phyloP scores from a whole-genome alignment of 2,113 vertebrate genomes.

The Engystomops pustulosus region DNA sequence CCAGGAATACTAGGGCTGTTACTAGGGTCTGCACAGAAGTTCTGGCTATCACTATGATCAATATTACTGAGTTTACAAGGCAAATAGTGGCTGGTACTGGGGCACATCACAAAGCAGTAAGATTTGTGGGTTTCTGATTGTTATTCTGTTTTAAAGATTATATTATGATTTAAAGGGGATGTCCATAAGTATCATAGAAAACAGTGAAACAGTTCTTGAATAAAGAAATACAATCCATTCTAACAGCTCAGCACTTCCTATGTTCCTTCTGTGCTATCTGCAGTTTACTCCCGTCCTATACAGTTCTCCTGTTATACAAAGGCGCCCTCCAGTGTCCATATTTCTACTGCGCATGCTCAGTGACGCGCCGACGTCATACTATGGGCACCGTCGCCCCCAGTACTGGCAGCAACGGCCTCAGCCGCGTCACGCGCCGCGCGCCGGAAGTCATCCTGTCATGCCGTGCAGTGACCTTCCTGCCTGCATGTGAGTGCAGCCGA shows the following conservation, averaged over 20 bases:
- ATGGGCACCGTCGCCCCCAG: not conserved
- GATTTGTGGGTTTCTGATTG: too few relatives aligned
- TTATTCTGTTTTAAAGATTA: too few relatives aligned
- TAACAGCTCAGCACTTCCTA: not conserved
- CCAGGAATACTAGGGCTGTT: too few relatives aligned
- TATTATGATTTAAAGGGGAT: not conserved
- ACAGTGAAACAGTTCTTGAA: not conserved
- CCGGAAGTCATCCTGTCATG: slow-evolving; percentile 18
- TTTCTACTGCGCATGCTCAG: not conserved
- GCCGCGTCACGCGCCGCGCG: not conserved
- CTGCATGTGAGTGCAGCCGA: not conserved
- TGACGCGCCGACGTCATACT: not conserved
- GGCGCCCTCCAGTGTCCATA: not conserved
- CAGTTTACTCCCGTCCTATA: not conserved
- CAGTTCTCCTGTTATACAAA: not conserved
- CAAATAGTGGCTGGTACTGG: too few relatives aligned
- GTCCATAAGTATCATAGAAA: not conserved
- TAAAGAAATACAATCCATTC: not conserved
- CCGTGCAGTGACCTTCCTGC: slow-evolving; percentile 45
- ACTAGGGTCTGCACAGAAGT: too few relatives aligned
- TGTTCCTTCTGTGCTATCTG: not conserved
- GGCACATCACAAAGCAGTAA: too few relatives aligned
- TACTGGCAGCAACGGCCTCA: not conserved
- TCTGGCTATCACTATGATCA: too few relatives aligned
- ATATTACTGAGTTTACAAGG: too few relatives aligned